Percentiles rank a stretch among this genome's conserved stretches.
Conservation (phyloP, 2,113 vertebrate species). For the Glaucidium brasilianum region DNA sequence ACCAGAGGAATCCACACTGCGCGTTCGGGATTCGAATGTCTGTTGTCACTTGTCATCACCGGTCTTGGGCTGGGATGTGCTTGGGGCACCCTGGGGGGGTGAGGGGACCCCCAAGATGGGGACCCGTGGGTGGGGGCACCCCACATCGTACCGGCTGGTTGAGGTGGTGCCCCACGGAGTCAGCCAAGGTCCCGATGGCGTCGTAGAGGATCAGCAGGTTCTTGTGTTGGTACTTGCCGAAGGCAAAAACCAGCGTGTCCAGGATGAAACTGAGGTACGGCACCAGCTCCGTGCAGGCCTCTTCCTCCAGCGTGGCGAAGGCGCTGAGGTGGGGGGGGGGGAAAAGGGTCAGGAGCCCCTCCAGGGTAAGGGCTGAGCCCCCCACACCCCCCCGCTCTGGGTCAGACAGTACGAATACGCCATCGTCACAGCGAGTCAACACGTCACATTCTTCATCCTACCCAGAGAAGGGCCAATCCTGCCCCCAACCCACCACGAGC, state of each 20-base stretch:
- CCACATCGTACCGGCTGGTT: slow-evolving; percentile 82
- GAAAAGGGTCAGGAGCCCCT: background rate
- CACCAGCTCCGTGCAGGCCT: slow-evolving; percentile 94
- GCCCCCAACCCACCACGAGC: background rate
- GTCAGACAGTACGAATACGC: background rate
- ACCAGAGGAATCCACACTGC: background rate
- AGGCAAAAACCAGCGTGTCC: slow-evolving; percentile 94
- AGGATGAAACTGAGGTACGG: slow-evolving; percentile 95
- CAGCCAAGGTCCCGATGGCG: slow-evolving; percentile 91
- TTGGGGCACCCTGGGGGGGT: rapidly evolving
- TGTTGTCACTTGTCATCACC: background rate
- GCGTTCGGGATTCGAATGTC: slow-evolving; percentile 32
- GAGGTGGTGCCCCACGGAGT: slow-evolving; percentile 94
- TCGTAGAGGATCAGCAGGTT: slow-evolving; percentile 95
- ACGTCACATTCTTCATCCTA: background rate
- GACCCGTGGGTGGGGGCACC: no score
- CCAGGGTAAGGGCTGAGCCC: rapidly evolving
- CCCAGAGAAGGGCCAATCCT: background rate
- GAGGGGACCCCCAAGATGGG: background rate
- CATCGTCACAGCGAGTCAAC: background rate
- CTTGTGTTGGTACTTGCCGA: slow-evolving; percentile 97
- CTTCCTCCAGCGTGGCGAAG: slow-evolving; percentile 93
- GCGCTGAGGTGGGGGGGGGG: slow-evolving; percentile 68
- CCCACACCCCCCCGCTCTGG: background rate
- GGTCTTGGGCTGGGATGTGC: background rate